Conservation (phyloP, 2,797 vertebrate genomes). For the Myiothlypis chrysogaster region DNA sequence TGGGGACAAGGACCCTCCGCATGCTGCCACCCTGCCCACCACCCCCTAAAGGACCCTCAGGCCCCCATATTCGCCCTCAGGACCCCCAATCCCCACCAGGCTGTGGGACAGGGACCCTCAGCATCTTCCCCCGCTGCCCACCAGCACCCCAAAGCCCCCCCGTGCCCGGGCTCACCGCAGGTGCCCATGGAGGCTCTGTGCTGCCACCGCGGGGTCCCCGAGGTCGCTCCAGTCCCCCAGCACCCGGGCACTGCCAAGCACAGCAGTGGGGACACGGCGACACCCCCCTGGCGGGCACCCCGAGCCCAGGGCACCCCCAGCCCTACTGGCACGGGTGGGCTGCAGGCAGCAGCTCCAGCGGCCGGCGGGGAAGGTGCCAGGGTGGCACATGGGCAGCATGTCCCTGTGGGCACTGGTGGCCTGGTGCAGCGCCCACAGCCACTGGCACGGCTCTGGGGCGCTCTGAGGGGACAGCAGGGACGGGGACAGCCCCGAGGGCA, state of each 20-base stretch:
- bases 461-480: constrained; percentile 71
- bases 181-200: constrained; percentile 87
- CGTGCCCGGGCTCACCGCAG: not conserved
- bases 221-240: constrained; percentile 90
- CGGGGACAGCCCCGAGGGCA: not conserved
- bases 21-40: not conserved
- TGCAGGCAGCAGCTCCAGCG: constrained; percentile 90
- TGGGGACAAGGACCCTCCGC: not conserved
- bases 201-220: constrained; percentile 83
- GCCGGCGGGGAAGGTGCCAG: constrained; percentile 81
- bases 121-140: not conserved
- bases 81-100: not conserved
- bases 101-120: not conserved
- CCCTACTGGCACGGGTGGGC: not conserved
- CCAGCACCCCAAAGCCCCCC: not conserved
- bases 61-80: not conserved
- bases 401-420: constrained; percentile 84
- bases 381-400: constrained; percentile 86
- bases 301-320: not conserved
- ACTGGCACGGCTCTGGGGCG: constrained; percentile 90
- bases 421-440: constrained; percentile 89
- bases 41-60: not conserved
- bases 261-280: not conserved
- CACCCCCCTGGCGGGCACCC: no score
- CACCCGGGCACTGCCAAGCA: constrained; percentile 70